Evolutionary conservation across 2,113 vertebrate genomes (phyloP).

Genomic region (Nothoprocta perdicaria): DNA sequence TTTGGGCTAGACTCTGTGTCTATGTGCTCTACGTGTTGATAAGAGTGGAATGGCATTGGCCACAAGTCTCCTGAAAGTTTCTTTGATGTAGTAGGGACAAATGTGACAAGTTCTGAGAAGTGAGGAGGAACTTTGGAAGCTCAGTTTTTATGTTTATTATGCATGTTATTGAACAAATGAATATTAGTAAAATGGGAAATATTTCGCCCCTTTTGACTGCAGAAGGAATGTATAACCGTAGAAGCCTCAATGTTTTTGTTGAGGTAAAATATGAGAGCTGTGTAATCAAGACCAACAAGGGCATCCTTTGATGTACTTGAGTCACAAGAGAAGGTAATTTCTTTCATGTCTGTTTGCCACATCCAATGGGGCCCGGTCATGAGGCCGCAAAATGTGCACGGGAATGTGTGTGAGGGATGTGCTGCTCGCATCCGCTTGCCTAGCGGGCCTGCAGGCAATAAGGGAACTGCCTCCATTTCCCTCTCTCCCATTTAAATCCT

Average conservation of each 20-base stretch:
- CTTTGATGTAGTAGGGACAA: neutral
- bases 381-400: neutral
- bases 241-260: neutral
- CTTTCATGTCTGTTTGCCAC: neutral
- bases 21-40: neutral
- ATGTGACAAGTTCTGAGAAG: neutral
- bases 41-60: neutral
- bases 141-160: neutral
- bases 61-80: neutral
- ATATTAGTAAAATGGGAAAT: neutral
- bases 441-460: neutral
- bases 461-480: neutral
- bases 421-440: neutral
- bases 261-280: neutral
- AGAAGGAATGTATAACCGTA: neutral
- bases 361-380: neutral
- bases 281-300: neutral
- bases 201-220: neutral
- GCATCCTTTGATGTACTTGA: neutral
- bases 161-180: neutral
- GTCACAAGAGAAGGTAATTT: neutral
- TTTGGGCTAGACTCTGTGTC: neutral
- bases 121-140: neutral
- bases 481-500: neutral
- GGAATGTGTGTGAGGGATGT: accelerated